Conservation (phyloP, 2,888 invertebrate species). For the Enchytraeus crypticus region DNA sequence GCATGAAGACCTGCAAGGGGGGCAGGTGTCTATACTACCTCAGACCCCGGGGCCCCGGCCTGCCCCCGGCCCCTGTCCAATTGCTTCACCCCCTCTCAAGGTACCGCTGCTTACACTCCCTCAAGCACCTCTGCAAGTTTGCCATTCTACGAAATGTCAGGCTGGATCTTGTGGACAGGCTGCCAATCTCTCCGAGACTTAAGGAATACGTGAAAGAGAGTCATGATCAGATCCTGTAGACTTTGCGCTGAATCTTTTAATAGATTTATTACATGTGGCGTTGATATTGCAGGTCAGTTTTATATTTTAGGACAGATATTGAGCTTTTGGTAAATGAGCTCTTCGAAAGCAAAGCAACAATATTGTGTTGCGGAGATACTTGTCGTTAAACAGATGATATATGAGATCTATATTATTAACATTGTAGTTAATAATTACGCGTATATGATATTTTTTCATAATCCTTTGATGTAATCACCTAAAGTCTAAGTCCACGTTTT, state of each 20-base stretch:
- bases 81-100: constrained; percentile 66
- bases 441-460: neutral
- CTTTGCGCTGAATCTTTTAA: neutral
- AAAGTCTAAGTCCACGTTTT: too few relatives aligned
- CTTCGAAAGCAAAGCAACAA: too few relatives aligned
- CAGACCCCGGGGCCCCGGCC: constrained; percentile 56
- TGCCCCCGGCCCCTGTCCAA: constrained; percentile 59
- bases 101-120: constrained; percentile 59
- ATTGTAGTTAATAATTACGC: neutral
- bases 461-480: too few relatives aligned
- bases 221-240: constrained; percentile 3
- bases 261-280: neutral
- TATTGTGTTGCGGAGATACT: neutral
- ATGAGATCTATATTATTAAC: neutral
- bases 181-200: constrained; percentile 58
- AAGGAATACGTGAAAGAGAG: constrained; percentile 42
- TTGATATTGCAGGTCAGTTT: too few relatives aligned
- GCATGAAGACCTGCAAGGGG: constrained; percentile 61
- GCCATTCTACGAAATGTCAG: constrained; percentile 60
- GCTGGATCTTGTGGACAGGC: constrained; percentile 60
- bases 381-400: neutral
- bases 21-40: constrained; percentile 68
- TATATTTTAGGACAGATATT: too few relatives aligned
- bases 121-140: constrained; percentile 64
- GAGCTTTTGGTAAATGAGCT: too few relatives aligned